These are phyloP conservation scores for Zhengitettix transpicula DNA, from an alignment of 2,888 invertebrate genomes.

Conservation along the genomic window DNA sequence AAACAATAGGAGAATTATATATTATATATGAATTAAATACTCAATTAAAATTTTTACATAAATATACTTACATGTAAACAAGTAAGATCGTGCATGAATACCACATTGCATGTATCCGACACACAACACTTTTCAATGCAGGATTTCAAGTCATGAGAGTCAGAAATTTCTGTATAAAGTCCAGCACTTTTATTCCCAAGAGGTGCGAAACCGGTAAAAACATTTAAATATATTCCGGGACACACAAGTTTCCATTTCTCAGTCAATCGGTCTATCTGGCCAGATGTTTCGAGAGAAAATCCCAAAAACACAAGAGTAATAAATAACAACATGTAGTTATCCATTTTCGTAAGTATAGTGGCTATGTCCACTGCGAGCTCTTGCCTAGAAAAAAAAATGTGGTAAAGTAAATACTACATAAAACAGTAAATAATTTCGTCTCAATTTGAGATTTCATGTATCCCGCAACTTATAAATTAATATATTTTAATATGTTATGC, in stretches of 20 bases:
- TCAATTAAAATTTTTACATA: not conserved
- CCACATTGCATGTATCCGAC: slow-evolving; percentile 55
- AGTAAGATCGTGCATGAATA: slow-evolving; percentile 53
- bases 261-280: slow-evolving; percentile 3
- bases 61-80: slow-evolving; percentile 51
- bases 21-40: not conserved
- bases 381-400: too few species aligned
- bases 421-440: too few species aligned
- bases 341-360: too few species aligned
- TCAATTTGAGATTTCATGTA: too few species aligned
- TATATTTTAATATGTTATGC: too few species aligned
- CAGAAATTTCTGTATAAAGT: slow-evolving; percentile 14
- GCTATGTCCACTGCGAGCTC: too few species aligned
- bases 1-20: too few species aligned
- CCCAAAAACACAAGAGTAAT: not conserved
- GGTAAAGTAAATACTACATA: too few species aligned
- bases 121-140: slow-evolving; percentile 53
- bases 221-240: slow-evolving; percentile 9
- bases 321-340: too few species aligned
- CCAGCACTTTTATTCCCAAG: slow-evolving; percentile 18
- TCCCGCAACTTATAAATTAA: too few species aligned
- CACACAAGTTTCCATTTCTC: slow-evolving; percentile 8
- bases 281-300: not conserved
- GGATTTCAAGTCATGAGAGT: slow-evolving; percentile 28
- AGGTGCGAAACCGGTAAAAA: slow-evolving; percentile 12